These are phyloP conservation scores for Diarsia brunnea DNA, from an alignment of 2,888 invertebrate genomes.

Conservation along the genomic window DNA sequence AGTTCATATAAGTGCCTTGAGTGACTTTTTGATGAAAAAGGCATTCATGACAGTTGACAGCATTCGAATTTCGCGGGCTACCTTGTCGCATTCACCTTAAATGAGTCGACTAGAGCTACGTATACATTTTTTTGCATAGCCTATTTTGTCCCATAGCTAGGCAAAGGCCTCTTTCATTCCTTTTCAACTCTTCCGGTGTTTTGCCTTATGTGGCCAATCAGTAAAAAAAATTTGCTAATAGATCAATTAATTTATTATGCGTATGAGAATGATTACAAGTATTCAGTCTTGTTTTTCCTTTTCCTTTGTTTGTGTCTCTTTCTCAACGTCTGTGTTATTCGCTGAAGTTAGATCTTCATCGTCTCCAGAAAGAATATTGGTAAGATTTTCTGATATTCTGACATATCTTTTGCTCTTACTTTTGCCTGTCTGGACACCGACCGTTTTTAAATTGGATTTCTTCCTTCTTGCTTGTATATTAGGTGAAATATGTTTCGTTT, in stretches of 20 bases:
- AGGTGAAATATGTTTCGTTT: conserved; percentile 48
- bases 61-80: too few relatives aligned
- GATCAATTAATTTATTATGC: neutral
- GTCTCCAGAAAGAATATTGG: conserved; percentile 10
- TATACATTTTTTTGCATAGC: too few relatives aligned
- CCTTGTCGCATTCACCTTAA: too few relatives aligned
- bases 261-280: neutral
- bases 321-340: conserved; percentile 31
- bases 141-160: too few relatives aligned
- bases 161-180: too few relatives aligned
- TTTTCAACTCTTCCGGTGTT: too few relatives aligned
- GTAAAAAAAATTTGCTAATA: too few relatives aligned
- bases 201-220: too few relatives aligned
- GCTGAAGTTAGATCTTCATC: neutral
- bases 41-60: too few relatives aligned
- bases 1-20: too few relatives aligned
- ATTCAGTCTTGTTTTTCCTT: conserved; percentile 77
- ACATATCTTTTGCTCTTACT: conserved; percentile 63
- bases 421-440: conserved; percentile 72
- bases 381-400: conserved; percentile 66
- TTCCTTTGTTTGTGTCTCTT: conserved; percentile 72
- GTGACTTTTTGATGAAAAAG: too few relatives aligned
- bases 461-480: conserved; percentile 44
- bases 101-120: too few relatives aligned
- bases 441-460: conserved; percentile 75